Evolutionary conservation across 2,888 invertebrate genomes (phyloP).

Genomic region (Cylloceria caligata): DNA sequence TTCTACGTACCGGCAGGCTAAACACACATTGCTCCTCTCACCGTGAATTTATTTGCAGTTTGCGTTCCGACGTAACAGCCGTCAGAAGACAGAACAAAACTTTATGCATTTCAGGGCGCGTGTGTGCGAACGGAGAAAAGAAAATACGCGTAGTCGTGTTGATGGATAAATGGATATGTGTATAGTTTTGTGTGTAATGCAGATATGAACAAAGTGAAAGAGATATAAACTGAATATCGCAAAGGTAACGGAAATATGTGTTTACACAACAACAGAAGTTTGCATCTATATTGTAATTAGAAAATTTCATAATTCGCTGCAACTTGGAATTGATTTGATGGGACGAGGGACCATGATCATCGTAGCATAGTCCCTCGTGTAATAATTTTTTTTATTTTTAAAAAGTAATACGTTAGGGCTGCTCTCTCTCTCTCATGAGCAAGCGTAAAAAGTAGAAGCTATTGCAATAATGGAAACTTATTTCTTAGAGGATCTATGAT

Average conservation of each 20-base stretch:
- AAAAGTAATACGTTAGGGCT: too few species aligned
- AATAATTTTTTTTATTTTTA: too few species aligned
- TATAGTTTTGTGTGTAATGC: neutral
- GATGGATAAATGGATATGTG: slow-evolving; percentile 41
- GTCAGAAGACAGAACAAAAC: slow-evolving; percentile 42
- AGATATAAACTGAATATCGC: slow-evolving; percentile 22
- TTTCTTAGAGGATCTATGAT: too few species aligned
- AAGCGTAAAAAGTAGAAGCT: too few species aligned
- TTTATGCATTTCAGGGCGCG: slow-evolving; percentile 50
- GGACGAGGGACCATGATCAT: too few species aligned
- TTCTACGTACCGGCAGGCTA: slow-evolving; percentile 16
- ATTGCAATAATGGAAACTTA: too few species aligned
- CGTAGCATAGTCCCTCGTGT: too few species aligned
- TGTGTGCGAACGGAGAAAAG: slow-evolving; percentile 36
- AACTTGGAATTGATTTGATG: too few species aligned
- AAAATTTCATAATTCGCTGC: too few species aligned
- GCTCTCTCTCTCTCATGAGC: too few species aligned
- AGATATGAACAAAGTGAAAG: slow-evolving; percentile 33
- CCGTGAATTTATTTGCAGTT: slow-evolving; percentile 61
- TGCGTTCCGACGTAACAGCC: slow-evolving; percentile 32
- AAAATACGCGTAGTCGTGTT: slow-evolving; percentile 11
- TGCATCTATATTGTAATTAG: neutral
- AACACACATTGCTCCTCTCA: slow-evolving; percentile 49
- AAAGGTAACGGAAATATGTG: slow-evolving; percentile 25
- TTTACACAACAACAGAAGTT: slow-evolving; percentile 8